These are phyloP conservation scores for Pogona vitticeps DNA, from an alignment of 2,113 vertebrate species.

Conservation along the genomic window DNA sequence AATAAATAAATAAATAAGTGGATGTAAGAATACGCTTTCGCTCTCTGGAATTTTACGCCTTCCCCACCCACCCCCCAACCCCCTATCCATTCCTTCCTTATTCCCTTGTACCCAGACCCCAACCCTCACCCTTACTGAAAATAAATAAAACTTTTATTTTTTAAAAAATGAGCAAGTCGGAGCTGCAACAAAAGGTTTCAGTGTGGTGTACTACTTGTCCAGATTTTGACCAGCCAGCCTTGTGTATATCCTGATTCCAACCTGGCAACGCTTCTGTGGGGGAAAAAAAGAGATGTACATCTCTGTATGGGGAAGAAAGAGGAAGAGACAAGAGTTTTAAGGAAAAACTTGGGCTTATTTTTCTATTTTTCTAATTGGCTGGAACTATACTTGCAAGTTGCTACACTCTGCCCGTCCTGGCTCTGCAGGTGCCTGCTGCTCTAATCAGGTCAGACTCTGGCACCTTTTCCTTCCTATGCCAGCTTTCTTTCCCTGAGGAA, in stretches of 20 bases:
- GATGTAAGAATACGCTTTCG: too few species aligned
- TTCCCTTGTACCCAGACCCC: too few species aligned
- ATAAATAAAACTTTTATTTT: too few species aligned
- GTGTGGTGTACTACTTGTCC: too few species aligned
- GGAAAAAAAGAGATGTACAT: background rate
- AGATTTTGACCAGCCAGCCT: too few species aligned
- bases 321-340: background rate
- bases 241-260: background rate
- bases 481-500: background rate
- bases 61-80: too few species aligned
- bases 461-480: background rate
- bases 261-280: background rate
- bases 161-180: too few species aligned
- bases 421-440: background rate
- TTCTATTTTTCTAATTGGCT: background rate
- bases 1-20: too few species aligned
- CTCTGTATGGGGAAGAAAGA: background rate
- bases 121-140: too few species aligned
- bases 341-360: background rate
- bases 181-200: background rate
- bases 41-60: too few species aligned
- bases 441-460: background rate
- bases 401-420: too few species aligned
- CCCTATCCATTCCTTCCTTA: too few species aligned
- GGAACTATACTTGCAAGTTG: slow-evolving; percentile 8